A percentile compares a stretch with the other conserved stretches of the same genome.
These are phyloP conservation scores for Andricus quercusramuli DNA, from an alignment of 2,888 invertebrate genomes.

Conservation along the genomic window DNA sequence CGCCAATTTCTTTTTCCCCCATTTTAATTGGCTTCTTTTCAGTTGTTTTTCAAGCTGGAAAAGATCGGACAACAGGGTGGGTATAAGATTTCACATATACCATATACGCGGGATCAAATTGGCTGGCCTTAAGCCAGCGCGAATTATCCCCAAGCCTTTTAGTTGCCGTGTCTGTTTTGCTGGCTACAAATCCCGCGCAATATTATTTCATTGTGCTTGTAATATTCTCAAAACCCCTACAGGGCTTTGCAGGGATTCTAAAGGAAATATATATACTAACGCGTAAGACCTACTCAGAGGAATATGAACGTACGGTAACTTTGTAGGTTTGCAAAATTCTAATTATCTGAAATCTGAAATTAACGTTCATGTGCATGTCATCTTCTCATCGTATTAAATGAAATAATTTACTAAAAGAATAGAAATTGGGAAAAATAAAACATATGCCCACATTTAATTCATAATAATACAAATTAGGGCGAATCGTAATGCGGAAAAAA, in stretches of 20 bases:
- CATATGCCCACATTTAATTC: no score
- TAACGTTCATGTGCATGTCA: not conserved
- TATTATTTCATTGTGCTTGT: constrained; percentile 64
- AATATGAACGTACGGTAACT: not conserved
- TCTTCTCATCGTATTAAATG: no score
- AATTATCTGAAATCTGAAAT: not conserved
- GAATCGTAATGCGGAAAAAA: no score
- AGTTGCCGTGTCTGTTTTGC: constrained; percentile 72
- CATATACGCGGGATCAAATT: constrained; percentile 72
- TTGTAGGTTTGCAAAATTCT: not conserved
- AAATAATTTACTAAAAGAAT: no score
- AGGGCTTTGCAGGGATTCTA: constrained; percentile 64
- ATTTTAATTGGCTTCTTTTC: constrained; percentile 43
- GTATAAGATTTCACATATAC: constrained; percentile 73
- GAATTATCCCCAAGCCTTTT: constrained; percentile 77
- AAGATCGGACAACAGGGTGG: constrained; percentile 47
- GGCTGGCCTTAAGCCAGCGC: constrained; percentile 75
- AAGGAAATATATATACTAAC: constrained; percentile 60
- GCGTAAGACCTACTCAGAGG: not conserved
- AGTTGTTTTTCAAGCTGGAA: constrained; percentile 39
- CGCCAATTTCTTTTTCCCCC: constrained; percentile 49
- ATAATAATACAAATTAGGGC: no score
- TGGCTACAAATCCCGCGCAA: constrained; percentile 58
- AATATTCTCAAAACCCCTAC: constrained; percentile 65
- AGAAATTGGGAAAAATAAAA: no score